Evolutionary conservation across 1,140 invertebrate species (phyloP), one percentile per base, ranked within the genome.

Genomic region (Orius laevigatus): DNA sequence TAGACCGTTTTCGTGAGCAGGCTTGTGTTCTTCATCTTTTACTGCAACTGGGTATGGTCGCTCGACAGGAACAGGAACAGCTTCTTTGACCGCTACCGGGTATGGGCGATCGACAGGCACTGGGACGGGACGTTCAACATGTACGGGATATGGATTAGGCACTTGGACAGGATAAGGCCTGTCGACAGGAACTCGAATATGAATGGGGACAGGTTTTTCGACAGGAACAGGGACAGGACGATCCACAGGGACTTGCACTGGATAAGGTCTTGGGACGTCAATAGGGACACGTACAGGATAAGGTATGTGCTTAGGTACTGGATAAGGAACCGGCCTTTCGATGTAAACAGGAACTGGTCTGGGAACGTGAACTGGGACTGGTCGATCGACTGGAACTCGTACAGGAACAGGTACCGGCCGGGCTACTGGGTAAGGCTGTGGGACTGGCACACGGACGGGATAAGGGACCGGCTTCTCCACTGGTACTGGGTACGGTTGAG

Each of bases 111-210:
- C 25, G n/a, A 51, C 45, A 3, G 34, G 43, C 15, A 18, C 43
- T 1, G 49, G 49, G n/a, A 50, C 49, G 8, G 38, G 38, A 4
- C 41, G 41, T 19, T 50, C 49, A 1, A 50, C 19, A 5, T 20
- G 15, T 9, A 51, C 50, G 5, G 44, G 44, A 20, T 46, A 46
- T 6, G 44, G 44, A 14, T 32, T 46, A 5, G 44, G 44, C 12
- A 46, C 20, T 11, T 46, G 25, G n/a, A 33, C 25, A 5, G 50
- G 50, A 36, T 40, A 46, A 3, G 50, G 50, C 10, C 43, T 38
- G 20, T 46, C 43, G 18, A 46, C 43, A n/a, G 50, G 50, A 11
- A 51, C 50, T 18, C 46, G 46, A 25, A 51, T 44, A 10, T 34
- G 50, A 6, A 51, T 31, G 1, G 49, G 49, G 19, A 36, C 14